Evolutionary conservation across 2,113 vertebrate species (phyloP), one percentile per base, ranked within the genome.

Genomic region (Pygoscelis antarcticus): DNA sequence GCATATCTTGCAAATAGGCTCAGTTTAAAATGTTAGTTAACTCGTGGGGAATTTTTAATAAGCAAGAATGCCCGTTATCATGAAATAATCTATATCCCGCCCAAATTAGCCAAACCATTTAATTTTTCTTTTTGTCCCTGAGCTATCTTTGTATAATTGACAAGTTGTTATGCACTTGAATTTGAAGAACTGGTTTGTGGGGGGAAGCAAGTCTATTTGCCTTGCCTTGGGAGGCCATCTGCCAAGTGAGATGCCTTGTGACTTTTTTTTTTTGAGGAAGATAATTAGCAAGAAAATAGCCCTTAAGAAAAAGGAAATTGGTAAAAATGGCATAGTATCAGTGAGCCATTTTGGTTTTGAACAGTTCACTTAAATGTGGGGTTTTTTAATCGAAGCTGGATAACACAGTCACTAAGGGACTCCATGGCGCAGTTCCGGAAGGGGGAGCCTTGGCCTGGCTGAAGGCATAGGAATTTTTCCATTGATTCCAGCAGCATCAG

Each of bases 71-170:
- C 70, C 68, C 64, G 32, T 89, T 97, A 66, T 64, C 14, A 27
- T 60, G 54, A 91, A 91, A 87, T 94, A 80, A 94, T 94, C 80
- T 91, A 68, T 76, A 95, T 93, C 96, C 69, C 65, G 85, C 65
- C 61, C 80, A 90, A 95, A 96, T 97, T 80, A 94, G 80, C 62
- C 38, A 83, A 91, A 91, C 46, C 83, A n/a, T 54, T 96, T 57
- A 15, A 4, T 82, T 57, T 49, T 30, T 83, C 30, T 74, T 74
- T 72, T 84, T 84, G 62, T 66, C 34, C 38, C 36, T 66, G 66
- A 66, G 29, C 54, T 51, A 38, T 44, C 34, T 65, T 93, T 97
- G 78, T 92, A 55, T 84, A 47, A 40, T 26, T 36, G 64, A 78
- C 34, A 72, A 84, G 68, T 79, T 85, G 81, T 94, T 97, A 36